Base-by-base conservation (phyloP, 1,140 invertebrate genomes). In the Eumaeus atala region DNA sequence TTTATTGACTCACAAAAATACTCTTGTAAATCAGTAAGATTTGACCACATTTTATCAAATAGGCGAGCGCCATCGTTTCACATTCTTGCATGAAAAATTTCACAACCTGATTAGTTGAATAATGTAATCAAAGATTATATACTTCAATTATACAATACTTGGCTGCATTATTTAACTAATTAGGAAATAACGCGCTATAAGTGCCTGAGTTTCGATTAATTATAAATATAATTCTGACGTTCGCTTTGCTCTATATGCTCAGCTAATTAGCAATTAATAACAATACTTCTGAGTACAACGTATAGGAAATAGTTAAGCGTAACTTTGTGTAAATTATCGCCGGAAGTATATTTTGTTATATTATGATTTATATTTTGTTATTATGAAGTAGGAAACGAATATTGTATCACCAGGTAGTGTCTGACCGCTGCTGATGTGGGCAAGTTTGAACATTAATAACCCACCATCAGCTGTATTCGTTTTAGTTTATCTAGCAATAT, bases 261-360 rank as follows among this genome's bases (percentile, higher is more conserved):
- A 9, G 17, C 17, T 44, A 44, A 44, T 44, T 2, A 28, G 21
- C 21, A 28, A 28, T 28, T 28, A 28, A 28, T 44, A 44, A 17
- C 9, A 44, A 16, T 18, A 44, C 12, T 16, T 44, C 16, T 44
- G 14, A 44, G 40, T 44, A 16, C 14, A 16, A 44, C 40, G 9
- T 44, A 16, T 16, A 44, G 40, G 40, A 44, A 44, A 44, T 44
- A 44, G 16, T 44, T 44, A 44, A 44, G 7, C 9, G 16, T 44
- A 16, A 44, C 14, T 12, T 44, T 18, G 16, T 44, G 12, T 44
- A 44, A 44, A 9, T 7, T 14, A 40, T 14, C 40, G 16, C 16
- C 40, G 40, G 40, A 44, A 44, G 40, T 44, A 9, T 3, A 14
- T 40, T 14, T 40, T 40, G 12, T 14, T 40, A 40, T 14, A 16